A percentile compares a stretch with the other conserved stretches of the same genome.
These are phyloP conservation scores for Congeria kusceri DNA, from an alignment of 2,888 invertebrate genomes.

Conservation along the genomic window DNA sequence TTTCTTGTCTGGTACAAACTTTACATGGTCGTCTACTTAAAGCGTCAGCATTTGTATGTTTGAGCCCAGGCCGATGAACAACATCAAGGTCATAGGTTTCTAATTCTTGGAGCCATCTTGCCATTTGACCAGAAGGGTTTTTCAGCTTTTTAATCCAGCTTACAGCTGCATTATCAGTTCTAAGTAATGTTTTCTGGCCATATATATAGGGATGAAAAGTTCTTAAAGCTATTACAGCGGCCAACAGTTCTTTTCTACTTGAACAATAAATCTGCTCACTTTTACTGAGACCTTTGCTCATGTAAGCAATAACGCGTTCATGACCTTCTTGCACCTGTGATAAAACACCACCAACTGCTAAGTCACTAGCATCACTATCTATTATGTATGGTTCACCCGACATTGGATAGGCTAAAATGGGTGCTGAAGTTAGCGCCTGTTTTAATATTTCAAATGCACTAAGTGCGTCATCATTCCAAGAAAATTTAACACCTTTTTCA, in stretches of 20 bases:
- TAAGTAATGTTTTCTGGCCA: too few species aligned
- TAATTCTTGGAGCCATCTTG: constrained; percentile 36
- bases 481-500: constrained; percentile 11
- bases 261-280: constrained; percentile 28
- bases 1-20: constrained; percentile 11
- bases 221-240: too few species aligned
- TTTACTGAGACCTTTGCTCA: constrained; percentile 17
- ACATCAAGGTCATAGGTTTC: constrained; percentile 19
- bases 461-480: constrained; percentile 2
- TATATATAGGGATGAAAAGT: too few species aligned
- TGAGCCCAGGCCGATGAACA: constrained; percentile 7
- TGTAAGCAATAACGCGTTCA: constrained; percentile 5
- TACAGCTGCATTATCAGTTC: too few species aligned
- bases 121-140: too few species aligned
- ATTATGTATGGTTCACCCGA: too few species aligned
- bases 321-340: constrained; percentile 26
- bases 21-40: constrained; percentile 26
- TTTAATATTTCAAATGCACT: constrained; percentile 20
- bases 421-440: too few species aligned
- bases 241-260: too few species aligned
- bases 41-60: constrained; percentile 27
- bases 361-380: constrained; percentile 6
- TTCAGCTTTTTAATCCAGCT: too few species aligned
- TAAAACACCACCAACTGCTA: constrained; percentile 16
- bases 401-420: too few species aligned